Evolutionary conservation across 1,140 invertebrate species (phyloP), one percentile per base, ranked within the genome.

Genomic region (Paramacrobiotus metropolitanus): DNA sequence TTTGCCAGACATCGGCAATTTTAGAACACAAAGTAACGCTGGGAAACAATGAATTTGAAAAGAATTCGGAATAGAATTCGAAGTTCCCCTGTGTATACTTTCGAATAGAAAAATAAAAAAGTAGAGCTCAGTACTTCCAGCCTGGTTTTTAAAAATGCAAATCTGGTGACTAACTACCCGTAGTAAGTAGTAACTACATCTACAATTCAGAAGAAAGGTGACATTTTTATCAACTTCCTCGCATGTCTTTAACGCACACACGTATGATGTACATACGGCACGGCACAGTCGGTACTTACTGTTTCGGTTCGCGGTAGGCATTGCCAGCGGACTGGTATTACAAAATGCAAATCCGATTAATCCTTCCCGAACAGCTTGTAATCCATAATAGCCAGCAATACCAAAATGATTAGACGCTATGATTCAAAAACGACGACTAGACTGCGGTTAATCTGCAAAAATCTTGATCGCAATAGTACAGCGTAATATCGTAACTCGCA

Each of bases 301-400:
- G 81, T 70, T 72, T 83, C 85, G 62, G 82, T 81, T 62, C 88
- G 74, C 0, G 88, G n/a, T 92, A 0, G 90, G 88, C 0, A 82
- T 82, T 72, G 92, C 78, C 40, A 92, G 70, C 0, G 91, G 90
- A 3, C 87, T 92, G 0, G 88, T 88, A 68, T 95, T 95, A 1
- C 88, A 93, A 69, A 89, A 90, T 21, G 82, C 82, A 75, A 95
- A 82, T 3, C 89, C 90, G 62, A 95, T 78, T 9, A 93, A 70
- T 1, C 82, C 82, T 64, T 82, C 68, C 15, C 86, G 74, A 59
- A 83, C 77, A 0, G 90, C 89, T 68, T 82, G 78, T 31, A 83
- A 72, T 1, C 81, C 78, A 75, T 93, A 95, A 75, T 82, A 91
- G 0, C 86, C 86, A 48, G 86, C 86, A 67, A 94, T 94, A 1